Conservation (phyloP, 2,888 invertebrate species). For the Oscheius sp. region DNA sequence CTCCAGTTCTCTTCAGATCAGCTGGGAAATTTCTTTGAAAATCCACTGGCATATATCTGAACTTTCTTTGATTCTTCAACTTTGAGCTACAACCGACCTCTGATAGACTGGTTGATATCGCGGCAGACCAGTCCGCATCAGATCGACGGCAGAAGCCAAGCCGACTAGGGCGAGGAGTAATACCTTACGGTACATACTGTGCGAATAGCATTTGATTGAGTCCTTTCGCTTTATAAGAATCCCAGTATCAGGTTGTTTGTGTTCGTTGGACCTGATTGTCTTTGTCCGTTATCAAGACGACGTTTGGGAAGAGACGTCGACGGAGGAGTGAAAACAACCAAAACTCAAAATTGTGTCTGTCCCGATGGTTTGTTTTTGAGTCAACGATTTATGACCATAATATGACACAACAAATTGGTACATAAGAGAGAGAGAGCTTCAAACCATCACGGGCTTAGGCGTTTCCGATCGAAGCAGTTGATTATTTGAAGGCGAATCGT, state of each 20-base stretch:
- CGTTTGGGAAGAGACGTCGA: too few species aligned
- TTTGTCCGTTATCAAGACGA: background rate
- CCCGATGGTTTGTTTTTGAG: too few species aligned
- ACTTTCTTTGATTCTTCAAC: too few species aligned
- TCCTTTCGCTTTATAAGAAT: background rate
- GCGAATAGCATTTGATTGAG: background rate
- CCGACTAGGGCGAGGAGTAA: background rate
- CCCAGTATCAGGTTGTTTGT: background rate
- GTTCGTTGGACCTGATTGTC: background rate
- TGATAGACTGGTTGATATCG: too few species aligned
- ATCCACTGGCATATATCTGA: too few species aligned
- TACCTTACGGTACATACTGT: background rate
- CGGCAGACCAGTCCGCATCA: background rate
- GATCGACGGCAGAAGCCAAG: background rate
- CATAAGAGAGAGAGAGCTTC: background rate
- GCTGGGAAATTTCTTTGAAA: background rate
- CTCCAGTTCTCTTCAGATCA: background rate
- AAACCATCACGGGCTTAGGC: conserved; percentile 18
- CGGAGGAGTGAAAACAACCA: too few species aligned
- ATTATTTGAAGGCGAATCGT: background rate
- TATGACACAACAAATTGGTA: background rate
- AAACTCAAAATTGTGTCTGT: too few species aligned
- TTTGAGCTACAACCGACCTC: background rate
- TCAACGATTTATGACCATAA: background rate
- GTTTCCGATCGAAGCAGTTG: conserved; percentile 9